Evolutionary conservation across 2,888 invertebrate species (phyloP).

Genomic region (Dorcus hopei): DNA sequence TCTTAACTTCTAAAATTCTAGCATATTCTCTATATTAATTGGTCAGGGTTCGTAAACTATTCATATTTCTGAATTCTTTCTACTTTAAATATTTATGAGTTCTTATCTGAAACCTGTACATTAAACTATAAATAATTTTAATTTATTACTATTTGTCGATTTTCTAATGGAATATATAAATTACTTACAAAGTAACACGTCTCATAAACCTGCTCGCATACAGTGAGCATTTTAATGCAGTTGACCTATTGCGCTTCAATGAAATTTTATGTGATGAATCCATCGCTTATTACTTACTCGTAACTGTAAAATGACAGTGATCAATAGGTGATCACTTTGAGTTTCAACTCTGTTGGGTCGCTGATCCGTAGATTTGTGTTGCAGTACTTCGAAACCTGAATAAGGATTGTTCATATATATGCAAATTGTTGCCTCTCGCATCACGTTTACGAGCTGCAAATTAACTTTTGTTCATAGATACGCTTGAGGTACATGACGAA

Average conservation of each 20-base stretch:
- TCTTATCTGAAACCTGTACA: too few species aligned
- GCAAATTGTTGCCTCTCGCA: conserved; percentile 26
- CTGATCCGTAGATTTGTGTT: conserved; percentile 17
- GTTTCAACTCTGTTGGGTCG: conserved; percentile 18
- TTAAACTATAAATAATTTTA: too few species aligned
- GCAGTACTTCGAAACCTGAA: conserved; percentile 15
- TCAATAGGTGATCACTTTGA: conserved; percentile 24
- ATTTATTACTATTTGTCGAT: too few species aligned
- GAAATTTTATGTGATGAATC: neutral
- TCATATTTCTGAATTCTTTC: too few species aligned
- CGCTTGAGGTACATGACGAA: conserved; percentile 22
- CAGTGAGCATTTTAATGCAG: neutral
- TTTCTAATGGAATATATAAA: too few species aligned
- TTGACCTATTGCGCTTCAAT: neutral
- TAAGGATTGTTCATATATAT: conserved; percentile 29
- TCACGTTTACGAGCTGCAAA: conserved; percentile 15
- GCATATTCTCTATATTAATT: too few species aligned
- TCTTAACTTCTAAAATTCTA: too few species aligned
- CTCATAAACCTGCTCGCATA: too few species aligned
- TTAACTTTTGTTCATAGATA: conserved; percentile 18
- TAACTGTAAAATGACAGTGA: conserved; percentile 25
- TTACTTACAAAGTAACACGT: too few species aligned
- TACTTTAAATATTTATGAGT: too few species aligned
- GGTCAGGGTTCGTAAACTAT: too few species aligned
- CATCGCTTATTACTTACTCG: neutral